Percentiles rank a stretch among this genome's conserved stretches.
These are phyloP conservation scores for Odocoileus hemionus DNA, from an alignment of 2,113 vertebrate genomes.

Conservation along the genomic window DNA sequence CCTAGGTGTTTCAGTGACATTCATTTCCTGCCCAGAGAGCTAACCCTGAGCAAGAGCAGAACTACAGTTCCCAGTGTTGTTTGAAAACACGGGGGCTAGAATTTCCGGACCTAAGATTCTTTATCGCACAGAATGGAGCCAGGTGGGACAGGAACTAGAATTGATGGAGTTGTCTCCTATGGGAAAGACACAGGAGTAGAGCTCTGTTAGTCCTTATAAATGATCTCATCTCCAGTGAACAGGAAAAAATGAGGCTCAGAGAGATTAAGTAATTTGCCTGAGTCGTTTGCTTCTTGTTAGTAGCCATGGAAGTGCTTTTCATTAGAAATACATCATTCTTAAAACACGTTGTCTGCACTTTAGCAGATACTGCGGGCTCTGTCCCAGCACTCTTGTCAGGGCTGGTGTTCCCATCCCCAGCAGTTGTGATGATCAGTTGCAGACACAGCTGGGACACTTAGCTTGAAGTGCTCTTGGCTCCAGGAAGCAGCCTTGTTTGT, in stretches of 20 bases:
- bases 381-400: neutral
- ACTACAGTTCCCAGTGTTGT: neutral
- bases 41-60: neutral
- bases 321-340: conserved; percentile 12
- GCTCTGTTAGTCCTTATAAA: conserved; percentile 1
- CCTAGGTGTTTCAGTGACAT: neutral
- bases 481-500: neutral
- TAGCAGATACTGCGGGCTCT: neutral
- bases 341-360: neutral
- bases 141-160: neutral
- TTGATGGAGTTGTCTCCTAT: neutral
- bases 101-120: neutral
- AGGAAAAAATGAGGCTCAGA: neutral
- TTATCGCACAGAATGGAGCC: neutral
- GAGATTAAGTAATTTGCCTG: conserved; percentile 26
- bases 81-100: neutral
- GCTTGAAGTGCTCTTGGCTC: neutral
- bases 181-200: neutral
- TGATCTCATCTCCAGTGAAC: neutral
- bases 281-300: neutral
- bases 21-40: neutral
- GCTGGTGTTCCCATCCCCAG: neutral
- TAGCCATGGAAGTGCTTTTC: neutral
- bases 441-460: neutral
- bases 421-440: neutral